Evolutionary conservation across 2,113 vertebrate species (phyloP).

Genomic region (Cebus imitator): DNA sequence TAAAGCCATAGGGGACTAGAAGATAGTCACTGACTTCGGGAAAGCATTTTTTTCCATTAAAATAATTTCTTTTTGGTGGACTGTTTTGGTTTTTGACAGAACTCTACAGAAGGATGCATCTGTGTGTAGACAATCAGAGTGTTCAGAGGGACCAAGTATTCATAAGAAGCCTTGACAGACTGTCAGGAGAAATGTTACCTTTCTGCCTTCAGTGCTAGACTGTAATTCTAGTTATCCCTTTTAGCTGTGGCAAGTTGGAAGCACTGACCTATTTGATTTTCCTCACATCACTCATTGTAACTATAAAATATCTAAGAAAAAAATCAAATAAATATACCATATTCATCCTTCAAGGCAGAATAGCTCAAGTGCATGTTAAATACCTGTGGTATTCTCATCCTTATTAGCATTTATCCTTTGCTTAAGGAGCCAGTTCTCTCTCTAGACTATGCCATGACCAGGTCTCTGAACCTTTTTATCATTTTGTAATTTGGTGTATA

Average conservation of each 20-base stretch:
- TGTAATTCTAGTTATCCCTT: background rate
- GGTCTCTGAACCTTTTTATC: background rate
- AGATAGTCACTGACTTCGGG: background rate
- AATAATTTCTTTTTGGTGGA: background rate
- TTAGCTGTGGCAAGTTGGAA: background rate
- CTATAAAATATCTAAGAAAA: constrained; percentile 1
- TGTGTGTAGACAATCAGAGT: background rate
- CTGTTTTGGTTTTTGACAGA: background rate
- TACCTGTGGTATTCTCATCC: background rate
- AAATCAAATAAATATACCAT: background rate
- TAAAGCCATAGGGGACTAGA: background rate
- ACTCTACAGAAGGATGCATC: background rate
- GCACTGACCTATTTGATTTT: background rate
- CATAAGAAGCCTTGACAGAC: background rate
- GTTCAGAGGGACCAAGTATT: background rate
- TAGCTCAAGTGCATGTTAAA: background rate
- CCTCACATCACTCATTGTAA: background rate
- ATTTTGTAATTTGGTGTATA: background rate
- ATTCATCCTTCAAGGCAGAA: background rate
- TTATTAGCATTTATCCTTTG: background rate
- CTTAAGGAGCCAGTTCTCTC: background rate
- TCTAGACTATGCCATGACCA: background rate
- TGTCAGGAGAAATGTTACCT: background rate
- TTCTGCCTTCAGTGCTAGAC: background rate
- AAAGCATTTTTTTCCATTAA: background rate